Evolutionary conservation across 1,140 invertebrate species (phyloP), one percentile per base, ranked within the genome.

Genomic region (Nasonia giraulti): DNA sequence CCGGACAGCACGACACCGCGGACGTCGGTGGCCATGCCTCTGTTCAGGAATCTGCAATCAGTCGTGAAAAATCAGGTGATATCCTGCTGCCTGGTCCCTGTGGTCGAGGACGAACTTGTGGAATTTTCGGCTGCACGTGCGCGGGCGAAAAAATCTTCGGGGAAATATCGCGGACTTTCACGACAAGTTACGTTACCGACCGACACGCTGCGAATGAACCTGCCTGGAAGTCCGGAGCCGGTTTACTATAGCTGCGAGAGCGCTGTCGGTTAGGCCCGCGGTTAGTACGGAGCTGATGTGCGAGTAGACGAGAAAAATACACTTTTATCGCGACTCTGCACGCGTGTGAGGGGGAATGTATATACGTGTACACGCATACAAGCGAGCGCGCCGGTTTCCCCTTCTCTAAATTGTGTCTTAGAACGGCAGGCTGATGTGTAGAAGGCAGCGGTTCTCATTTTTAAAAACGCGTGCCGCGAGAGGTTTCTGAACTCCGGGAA

Each of bases 1-100:
- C 91, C 91, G 10, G 91, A 92, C 2, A 92, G 87, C 17, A 92
- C 85, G 79, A 90, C 77, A 77, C 90, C 91, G 82, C 90, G 88
- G 27, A 83, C 55, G 31, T 90, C 86, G 14, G 86, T 89, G 47
- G 89, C 86, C 90, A 92, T 92, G 85, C 76, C 50, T 87, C 88
- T 88, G 31, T 79, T 84, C 11, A 90, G 77, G 76, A 87, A 88
- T 89, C 90, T 90, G 82, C 33, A 85, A 84, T 23, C 74, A 83
- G n/a, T 69, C 14, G 71, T n/a, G 33, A 74, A 66, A 66, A 55
- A 11, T 69, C 23, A 71, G 68, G 68, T 14, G 68, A 71, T 33
- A 12, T 10, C 68, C 3, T 71, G 68, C 5, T 11, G 23, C 33
- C 12, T 17, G 68, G n/a, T 23, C 6, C 44, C 5, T 74, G 44